A percentile compares a stretch with the other conserved stretches of the same genome.
Evolutionary conservation across 2,113 vertebrate species (phyloP).

Genomic region (Proterorhinus semilunaris): DNA sequence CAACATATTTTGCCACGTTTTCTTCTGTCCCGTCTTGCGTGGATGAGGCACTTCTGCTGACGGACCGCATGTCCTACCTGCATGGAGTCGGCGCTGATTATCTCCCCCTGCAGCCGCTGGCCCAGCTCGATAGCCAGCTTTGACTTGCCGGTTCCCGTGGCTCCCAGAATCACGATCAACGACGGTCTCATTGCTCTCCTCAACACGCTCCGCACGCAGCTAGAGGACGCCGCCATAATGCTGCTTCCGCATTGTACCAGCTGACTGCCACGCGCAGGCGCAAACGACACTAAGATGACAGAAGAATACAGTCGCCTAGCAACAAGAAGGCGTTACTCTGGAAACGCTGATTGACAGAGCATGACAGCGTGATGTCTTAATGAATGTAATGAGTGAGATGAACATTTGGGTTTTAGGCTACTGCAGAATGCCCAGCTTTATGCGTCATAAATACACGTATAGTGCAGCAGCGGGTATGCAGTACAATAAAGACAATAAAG

Average conservation of each 20-base stretch:
- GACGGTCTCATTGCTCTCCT: slow-evolving; percentile 64
- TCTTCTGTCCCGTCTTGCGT: not conserved
- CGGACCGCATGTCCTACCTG: slow-evolving; percentile 77
- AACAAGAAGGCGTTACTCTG: slow-evolving; percentile 58
- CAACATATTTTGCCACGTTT: not conserved
- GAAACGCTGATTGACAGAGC: slow-evolving; percentile 25
- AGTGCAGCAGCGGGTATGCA: not conserved
- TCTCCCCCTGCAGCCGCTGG: slow-evolving; percentile 83
- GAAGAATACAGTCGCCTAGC: slow-evolving; percentile 57
- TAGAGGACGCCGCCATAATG: slow-evolving; percentile 77
- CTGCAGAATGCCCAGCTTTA: not conserved
- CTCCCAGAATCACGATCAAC: slow-evolving; percentile 88
- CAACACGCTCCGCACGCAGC: slow-evolving; percentile 48
- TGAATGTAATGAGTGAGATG: not conserved
- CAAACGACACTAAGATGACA: not conserved
- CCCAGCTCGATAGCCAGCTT: slow-evolving; percentile 88
- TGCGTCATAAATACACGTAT: not conserved
- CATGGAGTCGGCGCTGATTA: slow-evolving; percentile 95
- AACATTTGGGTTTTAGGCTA: not conserved
- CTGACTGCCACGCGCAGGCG: slow-evolving; percentile 59
- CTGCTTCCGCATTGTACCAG: slow-evolving; percentile 11
- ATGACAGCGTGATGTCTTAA: not conserved
- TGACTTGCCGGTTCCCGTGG: slow-evolving; percentile 91
- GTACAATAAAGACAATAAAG: not conserved
- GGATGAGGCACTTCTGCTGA: slow-evolving; percentile 3